A percentile compares a stretch with the other conserved stretches of the same genome.
phyloP scores from a whole-genome alignment of 2,113 vertebrate species.

The Actinemys pallida region DNA sequence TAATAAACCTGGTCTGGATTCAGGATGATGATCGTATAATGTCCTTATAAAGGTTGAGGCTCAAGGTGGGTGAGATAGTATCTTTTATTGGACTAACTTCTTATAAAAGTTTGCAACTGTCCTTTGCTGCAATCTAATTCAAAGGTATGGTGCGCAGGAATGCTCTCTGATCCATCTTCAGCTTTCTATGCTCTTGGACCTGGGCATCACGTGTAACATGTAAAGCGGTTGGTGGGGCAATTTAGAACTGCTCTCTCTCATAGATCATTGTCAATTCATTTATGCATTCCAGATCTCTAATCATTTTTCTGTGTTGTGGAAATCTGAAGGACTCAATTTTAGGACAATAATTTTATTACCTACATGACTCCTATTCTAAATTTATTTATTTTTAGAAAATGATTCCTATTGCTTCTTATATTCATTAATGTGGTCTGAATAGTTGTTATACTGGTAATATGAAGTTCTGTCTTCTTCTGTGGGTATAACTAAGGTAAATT shows the following conservation, averaged over 20 bases:
- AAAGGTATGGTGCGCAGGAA: background rate
- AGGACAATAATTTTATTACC: background rate
- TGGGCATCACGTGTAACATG: background rate
- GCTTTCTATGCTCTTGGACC: background rate
- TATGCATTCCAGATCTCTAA: too few species aligned
- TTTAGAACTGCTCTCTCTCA: background rate
- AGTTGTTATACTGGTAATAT: background rate
- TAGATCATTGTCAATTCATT: background rate
- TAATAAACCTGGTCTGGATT: background rate
- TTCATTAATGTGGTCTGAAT: background rate
- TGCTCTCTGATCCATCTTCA: background rate
- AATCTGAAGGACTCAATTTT: background rate
- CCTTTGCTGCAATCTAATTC: background rate
- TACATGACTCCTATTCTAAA: background rate
- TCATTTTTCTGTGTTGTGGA: background rate
- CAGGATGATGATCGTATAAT: background rate
- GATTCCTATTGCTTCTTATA: background rate
- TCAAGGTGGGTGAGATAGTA: background rate
- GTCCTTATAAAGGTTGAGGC: background rate
- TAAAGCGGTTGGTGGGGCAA: background rate
- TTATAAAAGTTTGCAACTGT: background rate
- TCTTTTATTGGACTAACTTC: background rate
- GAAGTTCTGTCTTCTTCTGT: accelerated
- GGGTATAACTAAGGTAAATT: background rate
- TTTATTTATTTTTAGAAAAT: too few species aligned